Conservation (phyloP, 2,797 vertebrate genomes). For the Cercopithecus neglectus region DNA sequence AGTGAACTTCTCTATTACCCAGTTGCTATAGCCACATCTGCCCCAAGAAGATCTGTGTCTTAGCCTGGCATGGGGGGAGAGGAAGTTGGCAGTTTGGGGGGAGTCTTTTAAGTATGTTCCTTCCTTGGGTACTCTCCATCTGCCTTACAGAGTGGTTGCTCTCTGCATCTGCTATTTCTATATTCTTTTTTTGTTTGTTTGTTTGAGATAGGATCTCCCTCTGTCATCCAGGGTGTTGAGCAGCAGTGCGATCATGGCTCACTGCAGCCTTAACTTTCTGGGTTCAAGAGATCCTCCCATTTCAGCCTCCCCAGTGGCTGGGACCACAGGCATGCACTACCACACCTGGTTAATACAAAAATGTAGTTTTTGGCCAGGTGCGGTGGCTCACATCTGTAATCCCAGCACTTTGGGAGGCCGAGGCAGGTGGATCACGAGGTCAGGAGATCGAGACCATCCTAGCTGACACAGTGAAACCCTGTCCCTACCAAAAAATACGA, state of each 20-base stretch:
- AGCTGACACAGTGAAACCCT: no score
- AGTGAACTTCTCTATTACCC: not conserved
- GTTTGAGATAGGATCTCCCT: not conserved
- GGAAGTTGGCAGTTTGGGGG: not conserved
- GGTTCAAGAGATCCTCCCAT: not conserved
- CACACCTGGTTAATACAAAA: not conserved
- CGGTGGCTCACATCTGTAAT: no score
- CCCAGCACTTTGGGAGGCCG: no score
- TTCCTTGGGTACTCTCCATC: not conserved
- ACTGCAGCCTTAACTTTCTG: not conserved
- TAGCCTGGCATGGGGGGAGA: not conserved
- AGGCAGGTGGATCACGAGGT: no score
- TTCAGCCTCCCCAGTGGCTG: not conserved
- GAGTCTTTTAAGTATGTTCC: not conserved
- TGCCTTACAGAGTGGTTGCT: not conserved
- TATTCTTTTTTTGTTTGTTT: not conserved
- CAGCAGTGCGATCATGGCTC: no score
- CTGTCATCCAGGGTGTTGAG: not conserved
- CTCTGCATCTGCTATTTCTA: not conserved
- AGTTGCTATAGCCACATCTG: not conserved
- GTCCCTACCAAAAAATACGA: no score
- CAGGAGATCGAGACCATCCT: no score
- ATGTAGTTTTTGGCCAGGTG: not conserved
- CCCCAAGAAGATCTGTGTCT: not conserved
- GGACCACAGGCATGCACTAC: not conserved